phyloP scores from a whole-genome alignment of 1,140 invertebrate species.

The Geopemphigus sp. region DNA sequence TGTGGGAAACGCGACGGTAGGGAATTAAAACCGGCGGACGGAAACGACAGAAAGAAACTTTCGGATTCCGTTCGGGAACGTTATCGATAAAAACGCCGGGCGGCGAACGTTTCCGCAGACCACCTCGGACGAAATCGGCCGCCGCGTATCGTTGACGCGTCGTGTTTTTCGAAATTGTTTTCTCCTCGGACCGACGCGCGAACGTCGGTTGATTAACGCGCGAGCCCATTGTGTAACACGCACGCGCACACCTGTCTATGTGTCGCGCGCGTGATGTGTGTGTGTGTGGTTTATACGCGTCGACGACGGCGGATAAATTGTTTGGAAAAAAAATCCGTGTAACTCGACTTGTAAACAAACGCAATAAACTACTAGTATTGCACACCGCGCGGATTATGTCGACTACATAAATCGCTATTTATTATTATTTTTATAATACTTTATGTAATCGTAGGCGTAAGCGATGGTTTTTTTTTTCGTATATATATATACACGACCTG shows the following conservation, averaged over 20 bases:
- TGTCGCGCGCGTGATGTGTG: no score
- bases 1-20: no score
- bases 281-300: not conserved
- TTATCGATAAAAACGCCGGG: no score
- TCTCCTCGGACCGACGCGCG: not conserved
- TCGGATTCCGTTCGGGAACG: no score
- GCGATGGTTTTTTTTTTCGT: no score
- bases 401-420: not conserved
- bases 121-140: no score
- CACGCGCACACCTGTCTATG: no score
- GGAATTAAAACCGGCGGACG: no score
- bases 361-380: slow-evolving; percentile 11
- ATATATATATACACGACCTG: not conserved
- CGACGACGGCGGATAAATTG: slow-evolving; percentile 2
- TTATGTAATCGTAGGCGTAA: not conserved
- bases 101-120: no score
- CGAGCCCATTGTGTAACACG: not conserved
- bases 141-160: no score
- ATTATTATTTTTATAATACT: not conserved
- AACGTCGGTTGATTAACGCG: not conserved
- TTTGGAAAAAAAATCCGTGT: not conserved
- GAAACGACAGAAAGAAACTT: no score
- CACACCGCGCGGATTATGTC: not conserved
- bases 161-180: slow-evolving; percentile 13
- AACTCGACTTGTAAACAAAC: slow-evolving; percentile 7